These are phyloP conservation scores for Bombus terrestris DNA, from an alignment of 1,140 invertebrate genomes.

Conservation along the genomic window DNA sequence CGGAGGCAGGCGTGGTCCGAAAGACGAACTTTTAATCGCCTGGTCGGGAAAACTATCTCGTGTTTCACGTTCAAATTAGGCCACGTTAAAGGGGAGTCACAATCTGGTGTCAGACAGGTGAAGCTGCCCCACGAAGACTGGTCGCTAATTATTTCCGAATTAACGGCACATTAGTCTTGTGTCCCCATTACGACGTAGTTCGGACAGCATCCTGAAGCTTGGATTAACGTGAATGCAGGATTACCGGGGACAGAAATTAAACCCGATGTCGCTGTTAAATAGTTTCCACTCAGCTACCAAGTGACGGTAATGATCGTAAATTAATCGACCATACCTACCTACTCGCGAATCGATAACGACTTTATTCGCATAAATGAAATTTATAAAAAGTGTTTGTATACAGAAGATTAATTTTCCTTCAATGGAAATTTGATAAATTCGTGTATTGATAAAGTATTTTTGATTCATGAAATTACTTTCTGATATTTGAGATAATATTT, in stretches of 20 bases:
- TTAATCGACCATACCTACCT: conserved; percentile 13
- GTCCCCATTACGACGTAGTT: conserved; percentile 45
- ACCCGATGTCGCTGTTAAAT: conserved; percentile 48
- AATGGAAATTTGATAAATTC: too few species aligned
- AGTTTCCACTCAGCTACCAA: conserved; percentile 29
- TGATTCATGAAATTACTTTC: too few species aligned
- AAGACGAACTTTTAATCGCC: conserved; percentile 51
- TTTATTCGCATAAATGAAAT: background rate
- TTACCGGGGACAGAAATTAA: conserved; percentile 56
- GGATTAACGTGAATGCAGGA: conserved; percentile 57
- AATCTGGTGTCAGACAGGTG: conserved; percentile 47
- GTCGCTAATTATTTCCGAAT: conserved; percentile 62
- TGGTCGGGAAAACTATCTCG: conserved; percentile 10
- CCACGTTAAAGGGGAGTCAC: conserved; percentile 50
- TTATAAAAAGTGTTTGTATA: too few species aligned
- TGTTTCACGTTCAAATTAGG: conserved; percentile 49
- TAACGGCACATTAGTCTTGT: conserved; percentile 60
- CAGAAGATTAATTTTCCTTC: too few species aligned
- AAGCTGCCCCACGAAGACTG: conserved; percentile 35
- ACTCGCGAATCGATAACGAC: background rate
- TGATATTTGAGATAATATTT: too few species aligned
- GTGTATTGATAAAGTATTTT: too few species aligned
- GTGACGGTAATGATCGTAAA: conserved; percentile 33
- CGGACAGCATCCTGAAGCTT: conserved; percentile 40
- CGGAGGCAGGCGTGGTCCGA: background rate